Evolutionary conservation across 92 coral and sea anemone genomes (phyloP).

Genomic region (Anthopleura xanthogrammica): DNA sequence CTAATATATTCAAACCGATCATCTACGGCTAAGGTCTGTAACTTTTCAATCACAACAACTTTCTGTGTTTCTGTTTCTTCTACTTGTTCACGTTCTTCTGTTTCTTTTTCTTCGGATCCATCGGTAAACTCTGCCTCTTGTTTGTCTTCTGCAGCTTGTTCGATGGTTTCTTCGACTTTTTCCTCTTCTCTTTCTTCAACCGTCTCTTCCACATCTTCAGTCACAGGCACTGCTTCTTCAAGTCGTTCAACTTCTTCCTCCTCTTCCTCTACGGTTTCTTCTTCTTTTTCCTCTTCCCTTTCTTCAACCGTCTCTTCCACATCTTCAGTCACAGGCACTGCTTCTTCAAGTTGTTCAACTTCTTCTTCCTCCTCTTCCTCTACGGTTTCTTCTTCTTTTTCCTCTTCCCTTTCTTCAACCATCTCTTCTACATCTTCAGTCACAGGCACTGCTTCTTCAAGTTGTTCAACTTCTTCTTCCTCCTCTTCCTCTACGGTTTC

Average conservation of each 20-base stretch:
- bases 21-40: conserved; percentile 3
- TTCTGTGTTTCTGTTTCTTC: neutral
- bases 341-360: neutral
- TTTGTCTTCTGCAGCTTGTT: conserved; percentile 14
- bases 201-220: neutral
- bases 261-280: neutral
- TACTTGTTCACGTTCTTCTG: neutral
- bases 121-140: neutral
- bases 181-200: conserved; percentile 5
- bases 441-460: too few relatives aligned
- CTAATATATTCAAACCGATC: conserved; percentile 40
- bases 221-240: neutral
- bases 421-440: too few relatives aligned
- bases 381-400: neutral
- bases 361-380: neutral
- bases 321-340: neutral
- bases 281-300: neutral
- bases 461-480: too few relatives aligned
- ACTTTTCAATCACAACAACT: conserved; percentile 2
- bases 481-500: too few relatives aligned
- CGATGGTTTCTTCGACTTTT: neutral
- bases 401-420: conserved; percentile 5
- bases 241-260: neutral
- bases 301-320: neutral
- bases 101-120: neutral